Base-by-base conservation (phyloP, 2,888 invertebrate species). In the Zonitis immaculata region DNA sequence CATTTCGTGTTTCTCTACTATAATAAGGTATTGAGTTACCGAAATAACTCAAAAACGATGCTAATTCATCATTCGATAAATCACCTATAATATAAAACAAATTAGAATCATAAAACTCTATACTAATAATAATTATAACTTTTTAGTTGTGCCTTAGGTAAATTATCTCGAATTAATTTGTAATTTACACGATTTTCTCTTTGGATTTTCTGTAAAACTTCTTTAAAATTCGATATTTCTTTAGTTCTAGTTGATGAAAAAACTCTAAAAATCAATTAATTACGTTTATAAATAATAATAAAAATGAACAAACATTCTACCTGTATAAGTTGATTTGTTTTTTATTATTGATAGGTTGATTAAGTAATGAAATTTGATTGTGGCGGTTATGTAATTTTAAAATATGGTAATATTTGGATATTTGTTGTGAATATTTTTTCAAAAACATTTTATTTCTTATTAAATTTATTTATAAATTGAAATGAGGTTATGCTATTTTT, bases 1-100 rank as follows among this genome's bases (percentile, higher is more conserved):
- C 62, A 69, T 81, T 75, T 52, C 84, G 77, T 9, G 75, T 66
- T 2, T 72, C 64, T 0, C 76, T 61, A 0, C 76, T 68, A 53
- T 82, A 78, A 61, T 83, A 79, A 0, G 80, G 79, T 44, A 85
- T 66, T 6, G 80, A 64, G 45, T 81, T 78, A 22, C 80, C 79
- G 68, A 83, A 85, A 54, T 80, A 81, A 49, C 76, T 73, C 1
- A 87, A 73, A 14, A 87, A 63, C 6, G 79, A 66, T 25, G 79
- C 54, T 0, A 77, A 75, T 61, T 81, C 79, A 50, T 77, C 78
- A 56, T 75, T 75, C 12, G 76, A 76, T 14, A 69, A 49, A 35
- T 58, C 57, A 53, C 57, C 71, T 72, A 48, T 49, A 68, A 67
- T 20, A 16, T 6, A 16, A 28, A 28, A 27, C 7, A 14, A 3